Evolutionary conservation across 2,888 invertebrate genomes (phyloP), one percentile per base, ranked within the genome.

Genomic region (Stenolophus ochropezus): DNA sequence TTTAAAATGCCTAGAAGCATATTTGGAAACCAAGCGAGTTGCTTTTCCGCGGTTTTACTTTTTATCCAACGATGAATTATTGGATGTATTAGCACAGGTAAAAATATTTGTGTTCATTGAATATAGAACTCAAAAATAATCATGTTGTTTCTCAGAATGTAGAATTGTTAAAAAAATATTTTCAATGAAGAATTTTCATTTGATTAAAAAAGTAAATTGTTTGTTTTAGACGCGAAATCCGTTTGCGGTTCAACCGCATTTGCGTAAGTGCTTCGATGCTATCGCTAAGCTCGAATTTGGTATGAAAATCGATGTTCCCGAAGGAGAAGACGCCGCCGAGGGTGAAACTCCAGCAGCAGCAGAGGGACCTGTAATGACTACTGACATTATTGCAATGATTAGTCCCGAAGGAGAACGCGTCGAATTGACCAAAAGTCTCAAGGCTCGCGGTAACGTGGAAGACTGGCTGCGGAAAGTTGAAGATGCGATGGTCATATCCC

Each of bases 401-500:
- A 97, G 97, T 8, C 97, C 97, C 0, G 97, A 97, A 89, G 94
- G 94, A 16, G 97, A 97, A 87, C 92, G 94, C 83, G 93, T 97
- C 2, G 91, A 91, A 58, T 91, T 97, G 6, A 94, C 33, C 83
- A 87, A 91, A 93, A 97, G 94, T 21, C 90, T 94, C 5, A 97
- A 96, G 89, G 96, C 96, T 0, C 91, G 97, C 77, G 97, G 97
- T 0, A 96, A 97, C 86, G 97, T 97, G 0, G 97, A 97, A 89
- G 96, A 97, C 86, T 97, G 97, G 97, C 89, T 97, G 5, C 94
- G 95, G 1, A 97, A 96, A 89, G 97, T 97, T 0, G 97, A 97
- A 87, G 95, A 96, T 76, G 94, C 95, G 0, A 97, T 97, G 97
- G 96, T 97, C 85, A 89, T 92, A 0, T 94, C 96, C 0, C 91